These are phyloP conservation scores for Cuculus canorus DNA, from an alignment of 2,797 vertebrate genomes.

Conservation along the genomic window DNA sequence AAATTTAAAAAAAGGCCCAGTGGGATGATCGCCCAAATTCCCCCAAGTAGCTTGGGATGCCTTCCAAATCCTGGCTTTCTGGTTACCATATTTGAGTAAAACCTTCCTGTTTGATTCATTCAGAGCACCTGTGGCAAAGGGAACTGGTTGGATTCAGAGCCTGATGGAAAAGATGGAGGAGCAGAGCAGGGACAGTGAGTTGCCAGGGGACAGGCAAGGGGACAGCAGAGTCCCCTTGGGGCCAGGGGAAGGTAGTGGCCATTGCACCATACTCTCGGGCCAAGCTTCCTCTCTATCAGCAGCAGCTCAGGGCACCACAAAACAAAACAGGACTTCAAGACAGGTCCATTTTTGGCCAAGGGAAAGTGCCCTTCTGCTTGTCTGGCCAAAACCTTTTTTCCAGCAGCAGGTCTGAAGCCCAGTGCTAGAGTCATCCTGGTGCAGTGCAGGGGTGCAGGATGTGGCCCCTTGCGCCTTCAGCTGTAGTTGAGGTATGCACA, in stretches of 20 bases:
- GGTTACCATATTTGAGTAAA: conserved; percentile 29
- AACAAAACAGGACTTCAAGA: neutral
- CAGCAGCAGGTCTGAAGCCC: fast-evolving
- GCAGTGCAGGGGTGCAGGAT: neutral
- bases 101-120: neutral
- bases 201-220: neutral
- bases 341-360: fast-evolving
- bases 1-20: neutral
- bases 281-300: neutral
- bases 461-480: neutral
- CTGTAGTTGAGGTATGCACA: conserved; percentile 57
- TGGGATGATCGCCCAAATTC: conserved; percentile 47
- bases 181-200: fast-evolving
- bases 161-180: fast-evolving
- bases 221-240: neutral
- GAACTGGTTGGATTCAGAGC: neutral
- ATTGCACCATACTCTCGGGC: fast-evolving
- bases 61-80: conserved; percentile 31
- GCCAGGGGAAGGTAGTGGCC: neutral
- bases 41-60: conserved; percentile 17
- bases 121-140: neutral
- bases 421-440: fast-evolving
- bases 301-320: neutral
- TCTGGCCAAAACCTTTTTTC: neutral
- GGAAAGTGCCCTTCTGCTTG: fast-evolving